These are phyloP conservation scores for Sphecodes monilicornis DNA, from an alignment of 2,888 invertebrate genomes.

Conservation along the genomic window DNA sequence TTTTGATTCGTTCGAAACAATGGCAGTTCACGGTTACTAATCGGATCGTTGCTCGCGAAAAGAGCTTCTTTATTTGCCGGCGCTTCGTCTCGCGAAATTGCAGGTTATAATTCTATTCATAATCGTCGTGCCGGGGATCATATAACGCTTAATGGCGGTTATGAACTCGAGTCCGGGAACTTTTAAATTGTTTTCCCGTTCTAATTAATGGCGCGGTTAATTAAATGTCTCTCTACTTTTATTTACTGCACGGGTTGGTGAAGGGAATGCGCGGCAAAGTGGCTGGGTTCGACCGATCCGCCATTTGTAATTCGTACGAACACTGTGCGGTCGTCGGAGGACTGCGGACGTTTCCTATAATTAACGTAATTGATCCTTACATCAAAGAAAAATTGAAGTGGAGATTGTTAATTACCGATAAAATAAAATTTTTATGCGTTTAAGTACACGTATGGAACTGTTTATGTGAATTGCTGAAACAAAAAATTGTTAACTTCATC, in stretches of 20 bases:
- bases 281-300: neutral
- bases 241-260: neutral
- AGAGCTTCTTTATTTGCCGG: neutral
- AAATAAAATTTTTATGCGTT: no score
- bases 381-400: no score
- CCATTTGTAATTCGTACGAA: neutral
- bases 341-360: neutral
- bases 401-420: no score
- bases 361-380: neutral
- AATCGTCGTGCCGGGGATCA: neutral
- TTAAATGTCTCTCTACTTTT: neutral
- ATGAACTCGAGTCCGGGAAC: neutral
- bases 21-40: neutral
- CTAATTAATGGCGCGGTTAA: slow-evolving; percentile 7
- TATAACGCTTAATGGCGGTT: slow-evolving; percentile 16
- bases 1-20: neutral
- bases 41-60: neutral
- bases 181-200: slow-evolving; percentile 6
- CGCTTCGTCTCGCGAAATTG: neutral
- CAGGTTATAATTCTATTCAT: neutral
- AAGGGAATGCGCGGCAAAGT: neutral
- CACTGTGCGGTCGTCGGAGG: neutral
- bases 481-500: no score
- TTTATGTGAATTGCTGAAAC: no score
- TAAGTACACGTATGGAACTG: no score